phyloP scores from a whole-genome alignment of 1,140 invertebrate species.

The Conus betulinus region DNA sequence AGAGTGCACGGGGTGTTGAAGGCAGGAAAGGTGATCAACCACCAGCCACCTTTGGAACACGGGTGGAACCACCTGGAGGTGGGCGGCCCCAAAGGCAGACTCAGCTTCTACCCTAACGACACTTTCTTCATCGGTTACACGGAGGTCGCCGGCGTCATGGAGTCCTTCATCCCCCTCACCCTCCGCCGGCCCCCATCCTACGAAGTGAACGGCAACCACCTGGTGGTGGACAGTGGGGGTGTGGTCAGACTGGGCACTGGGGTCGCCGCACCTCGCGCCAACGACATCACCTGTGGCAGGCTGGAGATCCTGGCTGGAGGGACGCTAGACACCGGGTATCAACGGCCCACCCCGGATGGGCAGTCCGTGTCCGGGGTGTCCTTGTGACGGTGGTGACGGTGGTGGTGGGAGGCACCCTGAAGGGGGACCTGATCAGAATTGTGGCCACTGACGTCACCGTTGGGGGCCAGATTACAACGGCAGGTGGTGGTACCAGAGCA shows the following conservation, averaged over 20 bases:
- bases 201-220: constrained; percentile 38
- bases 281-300: constrained; percentile 10
- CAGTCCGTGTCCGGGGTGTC: constrained; percentile 9
- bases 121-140: constrained; percentile 43
- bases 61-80: constrained; percentile 43
- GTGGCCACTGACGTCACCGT: constrained; percentile 21
- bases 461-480: constrained; percentile 2
- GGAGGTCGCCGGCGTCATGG: constrained; percentile 41
- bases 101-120: constrained; percentile 26
- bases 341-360: constrained; percentile 5
- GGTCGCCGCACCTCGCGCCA: background rate
- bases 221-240: constrained; percentile 41
- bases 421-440: constrained; percentile 23
- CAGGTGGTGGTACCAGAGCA: constrained; percentile 21
- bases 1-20: constrained; percentile 53
- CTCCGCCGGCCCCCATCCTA: constrained; percentile 37
- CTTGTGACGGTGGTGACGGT: background rate
- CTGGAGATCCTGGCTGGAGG: constrained; percentile 25
- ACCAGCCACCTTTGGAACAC: constrained; percentile 35
- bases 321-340: constrained; percentile 27
- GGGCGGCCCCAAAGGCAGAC: background rate
- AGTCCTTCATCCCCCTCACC: constrained; percentile 27
- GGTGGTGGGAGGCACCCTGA: constrained; percentile 27
- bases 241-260: constrained; percentile 22
- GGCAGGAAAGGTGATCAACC: constrained; percentile 49